Evolutionary conservation across 2,113 vertebrate genomes (phyloP), one percentile per base, ranked within the genome.

Genomic region (Zosterops hypoxanthus): DNA sequence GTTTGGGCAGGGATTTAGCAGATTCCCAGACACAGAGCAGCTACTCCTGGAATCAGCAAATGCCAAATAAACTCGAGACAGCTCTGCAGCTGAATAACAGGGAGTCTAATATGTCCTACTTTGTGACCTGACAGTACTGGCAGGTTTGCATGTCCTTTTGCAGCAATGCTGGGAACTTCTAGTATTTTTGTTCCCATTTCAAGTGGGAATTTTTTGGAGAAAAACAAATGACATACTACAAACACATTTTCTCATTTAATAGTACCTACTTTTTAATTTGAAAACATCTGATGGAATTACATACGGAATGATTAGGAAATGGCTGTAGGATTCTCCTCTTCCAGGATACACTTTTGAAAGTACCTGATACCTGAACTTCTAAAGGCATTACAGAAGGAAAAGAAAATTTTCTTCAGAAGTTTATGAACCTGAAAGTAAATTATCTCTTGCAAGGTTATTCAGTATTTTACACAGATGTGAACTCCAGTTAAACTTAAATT

Each of bases 21-120:
- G 94, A 94, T 96, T 97, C 92, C 88, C 94, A 95, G 96, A 95
- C 95, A 94, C 69, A 36, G 75, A 88, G 72, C 86, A 96, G 60
- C 68, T 86, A 80, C 59, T 90, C 17, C 52, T 95, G 95, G 95
- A 95, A 94, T 70, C 12, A 0, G 9, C 41, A 94, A 77, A 77
- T 83, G 88, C 92, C 92, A 88, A 50, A 83, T 90, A 83, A 86
- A 90, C 59, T 93, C 0, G 1, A 81, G 42, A 80, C 88, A 88
- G 16, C 29, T 88, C 53, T 86, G 50, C 71, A 83, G 80, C 56
- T 86, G 76, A 92, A 3, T 77, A 94, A 69, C 42, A 70, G 66
- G 39, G 85, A 86, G 26, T 77, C 63, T 83, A 9, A 42, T 42
- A 42, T 73, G 76, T 86, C 64, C 80, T 78, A 39, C 88, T 80